Base-by-base conservation (phyloP, 2,888 invertebrate genomes). In the Athrips mouffetella region DNA sequence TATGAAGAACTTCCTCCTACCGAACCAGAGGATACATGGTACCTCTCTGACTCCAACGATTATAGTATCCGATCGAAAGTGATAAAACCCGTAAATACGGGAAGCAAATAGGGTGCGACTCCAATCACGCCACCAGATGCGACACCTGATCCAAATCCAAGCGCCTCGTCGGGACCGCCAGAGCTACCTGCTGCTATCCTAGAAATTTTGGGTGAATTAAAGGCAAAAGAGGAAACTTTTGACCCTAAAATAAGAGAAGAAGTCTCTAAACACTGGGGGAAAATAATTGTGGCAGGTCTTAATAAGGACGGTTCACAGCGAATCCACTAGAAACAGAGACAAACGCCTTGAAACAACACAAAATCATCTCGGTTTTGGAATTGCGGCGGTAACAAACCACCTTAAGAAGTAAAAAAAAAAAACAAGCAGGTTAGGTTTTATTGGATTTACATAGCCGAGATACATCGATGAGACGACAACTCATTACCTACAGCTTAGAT, bases 231-330 rank as follows among this genome's bases (percentile, higher is more conserved):
- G 3, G 46, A 46, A 11, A n/a, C 27, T 1, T 37, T 35, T 27
- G 46, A 27, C 8, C 46, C 46, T 2, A 47, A 47, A 18, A 41
- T 46, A 2, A 39, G 16, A 18, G 10, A 5, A 5, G 50, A 50
- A 13, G 13, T 46, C 27, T 41, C 46, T 50, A 31, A 50, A 50
- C 49, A 46, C 29, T 49, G 49, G 49, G 49, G 46, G 0, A 21
- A 29, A 3, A 45, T 49, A 6, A 16, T 49, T 8, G 10, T 16
- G 4, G 45, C 45, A n/a, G 45, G 49, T 2, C n/a, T 46, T 1
- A 15, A 16, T 13, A 46, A 46, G 18, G 46, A 46, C 48, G 0
- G 51, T 51, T 5, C 10, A 41, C 3, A 11, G 42, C 2, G 46
- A 47, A 8, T 10, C 45, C 2, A 8, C 37, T 1, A 45, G 11